Percentiles rank a stretch among this genome's conserved stretches.
phyloP scores from a whole-genome alignment of 2,888 invertebrate genomes.

The Elegia similella region DNA sequence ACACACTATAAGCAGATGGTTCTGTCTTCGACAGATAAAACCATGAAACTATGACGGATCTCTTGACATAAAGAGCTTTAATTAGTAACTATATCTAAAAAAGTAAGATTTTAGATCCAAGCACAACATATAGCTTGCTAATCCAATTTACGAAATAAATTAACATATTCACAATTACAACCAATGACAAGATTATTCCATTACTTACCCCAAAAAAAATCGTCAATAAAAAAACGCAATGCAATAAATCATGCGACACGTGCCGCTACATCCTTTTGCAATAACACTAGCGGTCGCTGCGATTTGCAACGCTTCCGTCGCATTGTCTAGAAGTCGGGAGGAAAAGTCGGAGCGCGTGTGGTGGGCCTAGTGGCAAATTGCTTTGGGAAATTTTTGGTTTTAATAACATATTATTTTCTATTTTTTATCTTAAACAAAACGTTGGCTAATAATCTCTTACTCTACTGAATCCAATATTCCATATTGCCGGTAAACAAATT shows the following conservation, averaged over 20 bases:
- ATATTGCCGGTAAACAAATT: no score
- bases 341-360: conserved; percentile 31
- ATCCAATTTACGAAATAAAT: not conserved
- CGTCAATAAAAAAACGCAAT: conserved; percentile 26
- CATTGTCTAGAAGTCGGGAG: conserved; percentile 32
- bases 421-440: no score
- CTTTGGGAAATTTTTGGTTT: conserved; percentile 21
- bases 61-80: no score
- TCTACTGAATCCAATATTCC: no score
- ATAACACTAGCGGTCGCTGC: conserved; percentile 59
- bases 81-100: no score
- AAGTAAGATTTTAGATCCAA: no score
- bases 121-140: not conserved
- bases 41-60: no score
- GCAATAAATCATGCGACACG: conserved; percentile 53
- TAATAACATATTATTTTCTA: conserved; percentile 9
- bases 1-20: no score
- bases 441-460: no score
- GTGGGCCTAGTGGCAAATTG: conserved; percentile 38
- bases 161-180: conserved; percentile 17
- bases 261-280: conserved; percentile 68
- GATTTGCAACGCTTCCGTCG: conserved; percentile 68
- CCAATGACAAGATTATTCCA: conserved; percentile 37
- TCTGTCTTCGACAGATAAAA: no score
- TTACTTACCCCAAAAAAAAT: conserved; percentile 31